phyloP scores from a whole-genome alignment of 2,797 vertebrate species.

The Geotrypetes seraphini region DNA sequence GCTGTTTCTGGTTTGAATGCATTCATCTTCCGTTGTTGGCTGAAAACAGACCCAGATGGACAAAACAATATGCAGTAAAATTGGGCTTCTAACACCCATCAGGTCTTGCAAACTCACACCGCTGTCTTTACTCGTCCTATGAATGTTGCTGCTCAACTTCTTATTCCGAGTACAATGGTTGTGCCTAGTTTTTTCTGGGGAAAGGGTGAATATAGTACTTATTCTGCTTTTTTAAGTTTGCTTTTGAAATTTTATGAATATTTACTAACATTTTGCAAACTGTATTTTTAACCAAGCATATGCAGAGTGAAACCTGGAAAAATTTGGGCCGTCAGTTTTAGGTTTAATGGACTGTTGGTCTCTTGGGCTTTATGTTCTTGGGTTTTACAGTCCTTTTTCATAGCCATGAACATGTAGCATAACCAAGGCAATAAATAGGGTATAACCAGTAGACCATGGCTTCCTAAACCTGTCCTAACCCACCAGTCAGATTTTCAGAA shows the following conservation, averaged over 20 bases:
- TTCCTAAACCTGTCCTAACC: too few species aligned
- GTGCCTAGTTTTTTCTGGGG: neutral
- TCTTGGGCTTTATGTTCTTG: too few species aligned
- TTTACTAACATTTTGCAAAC: conserved; percentile 7
- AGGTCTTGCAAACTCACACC: conserved; percentile 43
- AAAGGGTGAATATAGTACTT: neutral
- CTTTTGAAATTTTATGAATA: conserved; percentile 2
- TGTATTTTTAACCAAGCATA: too few species aligned
- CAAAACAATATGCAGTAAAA: conserved; percentile 14
- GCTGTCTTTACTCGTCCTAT: conserved; percentile 46
- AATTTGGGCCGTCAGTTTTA: too few species aligned
- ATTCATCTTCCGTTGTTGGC: neutral
- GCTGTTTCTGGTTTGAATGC: conserved; percentile 17
- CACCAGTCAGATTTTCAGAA: too few species aligned
- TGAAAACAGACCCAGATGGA: conserved; percentile 24
- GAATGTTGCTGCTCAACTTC: conserved; percentile 54
- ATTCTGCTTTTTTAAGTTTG: conserved; percentile 11
- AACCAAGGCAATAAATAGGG: too few species aligned
- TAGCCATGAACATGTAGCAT: too few species aligned
- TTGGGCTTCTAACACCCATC: conserved; percentile 48
- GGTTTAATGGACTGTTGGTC: too few species aligned
- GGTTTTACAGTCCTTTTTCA: too few species aligned
- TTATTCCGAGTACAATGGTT: conserved; percentile 6
- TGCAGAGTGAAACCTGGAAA: too few species aligned
- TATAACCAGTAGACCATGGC: too few species aligned